Base-by-base conservation (phyloP, 2,888 invertebrate species). In the Sussaba pulchella region DNA sequence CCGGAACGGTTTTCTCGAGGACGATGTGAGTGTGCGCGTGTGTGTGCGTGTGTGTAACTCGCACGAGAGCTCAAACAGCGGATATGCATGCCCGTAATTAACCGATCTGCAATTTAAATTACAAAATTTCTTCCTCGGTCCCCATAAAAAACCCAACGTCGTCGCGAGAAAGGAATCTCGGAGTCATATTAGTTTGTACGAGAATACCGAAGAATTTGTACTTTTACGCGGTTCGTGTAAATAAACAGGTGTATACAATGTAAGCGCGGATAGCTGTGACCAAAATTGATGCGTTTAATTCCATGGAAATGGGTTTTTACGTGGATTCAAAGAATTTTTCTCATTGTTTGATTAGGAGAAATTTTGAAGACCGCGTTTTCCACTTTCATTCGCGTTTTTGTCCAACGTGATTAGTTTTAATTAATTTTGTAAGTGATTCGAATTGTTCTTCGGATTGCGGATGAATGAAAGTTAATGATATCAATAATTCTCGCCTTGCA, bases 51-150 rank as follows among this genome's bases (percentile, higher is more conserved):
- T 59, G 52, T 39, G 63, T 17, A 31, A 19, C 45, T 69, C 61
- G 52, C 57, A 61, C 71, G 77, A 77, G 76, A 76, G 59, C 78
- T 81, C 72, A 84, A 83, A 86, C 84, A 82, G 82, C 87, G 86
- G 85, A 86, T 85, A 80, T 85, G 78, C 82, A 78, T 78, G 78
- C 83, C 74, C 4, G 75, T 84, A 84, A 85, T 87, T 87, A 87
- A 87, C 75, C 31, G 78, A 87, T 85, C 84, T 81, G 86, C 87
- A 86, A 86, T 86, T 85, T 85, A 85, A 87, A 84, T 86, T 47
- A 63, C 72, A 47, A 72, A 76, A 72, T 64, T 57, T 76, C 69
- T 6, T 57, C 72, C 57, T 71, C 21, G 59, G 21, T 67, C 50
- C n/a, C 43, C 67, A 66, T 9, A 17, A 43, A 52, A 41, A 67